phyloP scores from a whole-genome alignment of 2,113 vertebrate species.

The Mesembrinibis cayennensis region DNA sequence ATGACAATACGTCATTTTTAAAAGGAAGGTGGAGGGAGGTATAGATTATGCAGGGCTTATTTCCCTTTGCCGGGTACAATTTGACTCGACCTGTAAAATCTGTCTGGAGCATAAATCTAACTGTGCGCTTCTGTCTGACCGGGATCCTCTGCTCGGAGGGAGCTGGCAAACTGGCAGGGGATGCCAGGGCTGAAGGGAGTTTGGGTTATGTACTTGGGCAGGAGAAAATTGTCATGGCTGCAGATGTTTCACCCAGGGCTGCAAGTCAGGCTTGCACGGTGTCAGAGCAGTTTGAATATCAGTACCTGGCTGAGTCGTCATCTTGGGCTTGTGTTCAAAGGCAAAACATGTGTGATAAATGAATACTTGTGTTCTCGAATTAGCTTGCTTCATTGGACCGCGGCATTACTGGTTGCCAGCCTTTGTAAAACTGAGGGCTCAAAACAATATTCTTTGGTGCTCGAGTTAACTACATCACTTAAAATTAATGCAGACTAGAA shows the following conservation, averaged over 20 bases:
- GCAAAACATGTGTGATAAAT: background rate
- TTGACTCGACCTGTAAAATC: background rate
- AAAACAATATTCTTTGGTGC: background rate
- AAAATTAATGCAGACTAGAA: background rate
- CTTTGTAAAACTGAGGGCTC: background rate
- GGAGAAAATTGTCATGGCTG: background rate
- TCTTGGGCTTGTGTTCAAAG: background rate
- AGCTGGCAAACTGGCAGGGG: background rate
- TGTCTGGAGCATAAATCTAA: background rate
- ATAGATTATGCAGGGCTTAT: background rate
- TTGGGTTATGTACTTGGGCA: background rate
- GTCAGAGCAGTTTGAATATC: background rate
- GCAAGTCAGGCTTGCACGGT: rapidly evolving
- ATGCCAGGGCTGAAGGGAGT: background rate
- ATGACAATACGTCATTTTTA: background rate
- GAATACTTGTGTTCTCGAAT: background rate
- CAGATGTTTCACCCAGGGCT: background rate
- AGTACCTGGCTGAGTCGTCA: background rate
- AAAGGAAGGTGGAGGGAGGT: background rate
- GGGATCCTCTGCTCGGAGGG: background rate
- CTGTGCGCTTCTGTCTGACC: background rate
- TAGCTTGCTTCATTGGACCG: background rate
- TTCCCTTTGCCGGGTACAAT: background rate
- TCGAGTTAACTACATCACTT: background rate
- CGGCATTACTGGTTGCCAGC: background rate